These are phyloP conservation scores for Apeira syringaria DNA, from an alignment of 2,888 invertebrate genomes.

Conservation along the genomic window DNA sequence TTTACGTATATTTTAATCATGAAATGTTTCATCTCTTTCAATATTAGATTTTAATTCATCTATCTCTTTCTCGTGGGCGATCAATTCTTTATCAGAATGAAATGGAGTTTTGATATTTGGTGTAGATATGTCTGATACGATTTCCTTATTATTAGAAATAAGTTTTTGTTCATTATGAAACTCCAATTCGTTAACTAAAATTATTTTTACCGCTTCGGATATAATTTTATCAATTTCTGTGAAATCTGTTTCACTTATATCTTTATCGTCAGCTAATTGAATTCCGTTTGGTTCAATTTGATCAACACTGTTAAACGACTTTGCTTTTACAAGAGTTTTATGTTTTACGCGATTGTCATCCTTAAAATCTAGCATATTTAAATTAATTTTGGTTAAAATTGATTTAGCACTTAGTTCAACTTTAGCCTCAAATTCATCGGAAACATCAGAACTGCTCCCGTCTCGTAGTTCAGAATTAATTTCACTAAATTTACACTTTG, in stretches of 20 bases:
- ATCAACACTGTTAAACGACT: background rate
- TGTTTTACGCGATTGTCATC: too few species aligned
- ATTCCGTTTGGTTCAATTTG: too few species aligned
- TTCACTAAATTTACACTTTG: background rate
- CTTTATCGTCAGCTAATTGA: background rate
- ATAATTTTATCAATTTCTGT: slow-evolving; percentile 37
- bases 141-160: too few species aligned
- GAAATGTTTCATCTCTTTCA: background rate
- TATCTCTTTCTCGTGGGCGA: background rate
- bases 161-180: slow-evolving; percentile 14
- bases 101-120: background rate
- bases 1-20: slow-evolving; percentile 22
- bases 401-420: background rate
- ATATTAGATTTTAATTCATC: background rate
- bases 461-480: background rate
- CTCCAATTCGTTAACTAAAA: slow-evolving; percentile 30
- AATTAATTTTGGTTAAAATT: background rate
- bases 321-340: too few species aligned
- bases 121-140: too few species aligned
- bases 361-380: background rate
- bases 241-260: slow-evolving; percentile 20
- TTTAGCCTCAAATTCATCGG: background rate
- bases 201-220: slow-evolving; percentile 35
- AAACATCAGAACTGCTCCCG: background rate
- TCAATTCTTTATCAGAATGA: background rate